Percentiles rank a stretch among this genome's conserved stretches.
Evolutionary conservation across 2,888 invertebrate genomes (phyloP).

Genomic region (Chloromyia formosa): DNA sequence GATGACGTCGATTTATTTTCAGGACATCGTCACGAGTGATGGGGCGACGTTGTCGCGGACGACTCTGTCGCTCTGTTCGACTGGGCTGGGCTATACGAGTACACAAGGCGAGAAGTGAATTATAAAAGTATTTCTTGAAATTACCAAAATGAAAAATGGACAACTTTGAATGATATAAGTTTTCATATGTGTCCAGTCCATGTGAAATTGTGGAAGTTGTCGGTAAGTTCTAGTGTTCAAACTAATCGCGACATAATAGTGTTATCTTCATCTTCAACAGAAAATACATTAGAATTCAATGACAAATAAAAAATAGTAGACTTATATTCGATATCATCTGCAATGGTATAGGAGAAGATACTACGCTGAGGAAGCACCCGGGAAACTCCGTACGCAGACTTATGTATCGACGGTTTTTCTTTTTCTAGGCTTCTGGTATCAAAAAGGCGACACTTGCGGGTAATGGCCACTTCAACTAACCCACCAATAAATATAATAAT

Average conservation of each 20-base stretch:
- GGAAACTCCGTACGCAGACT: no score
- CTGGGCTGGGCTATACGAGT: slow-evolving; percentile 9
- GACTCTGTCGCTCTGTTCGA: slow-evolving; percentile 55
- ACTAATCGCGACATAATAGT: neutral
- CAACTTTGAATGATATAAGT: neutral
- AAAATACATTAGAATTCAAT: no score
- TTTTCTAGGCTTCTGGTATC: no score
- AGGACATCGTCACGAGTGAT: slow-evolving; percentile 63
- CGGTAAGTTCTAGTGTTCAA: neutral
- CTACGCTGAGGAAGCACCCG: no score
- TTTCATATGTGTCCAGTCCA: neutral
- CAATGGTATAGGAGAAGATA: no score
- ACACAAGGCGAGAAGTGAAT: slow-evolving; percentile 21
- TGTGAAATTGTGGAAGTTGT: neutral
- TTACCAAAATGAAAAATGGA: neutral
- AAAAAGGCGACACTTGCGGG: no score
- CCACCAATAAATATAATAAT: no score
- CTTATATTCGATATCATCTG: no score
- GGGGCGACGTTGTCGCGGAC: slow-evolving; percentile 57
- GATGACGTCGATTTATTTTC: slow-evolving; percentile 62
- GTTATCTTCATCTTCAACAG: no score
- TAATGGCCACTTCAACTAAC: no score
- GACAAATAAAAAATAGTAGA: no score
- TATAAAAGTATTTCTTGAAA: neutral
- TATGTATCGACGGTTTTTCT: no score